A percentile compares a stretch with the other conserved stretches of the same genome.
These are phyloP conservation scores for Ancistrus triradiatus DNA, from an alignment of 2,113 vertebrate species.

Conservation along the genomic window DNA sequence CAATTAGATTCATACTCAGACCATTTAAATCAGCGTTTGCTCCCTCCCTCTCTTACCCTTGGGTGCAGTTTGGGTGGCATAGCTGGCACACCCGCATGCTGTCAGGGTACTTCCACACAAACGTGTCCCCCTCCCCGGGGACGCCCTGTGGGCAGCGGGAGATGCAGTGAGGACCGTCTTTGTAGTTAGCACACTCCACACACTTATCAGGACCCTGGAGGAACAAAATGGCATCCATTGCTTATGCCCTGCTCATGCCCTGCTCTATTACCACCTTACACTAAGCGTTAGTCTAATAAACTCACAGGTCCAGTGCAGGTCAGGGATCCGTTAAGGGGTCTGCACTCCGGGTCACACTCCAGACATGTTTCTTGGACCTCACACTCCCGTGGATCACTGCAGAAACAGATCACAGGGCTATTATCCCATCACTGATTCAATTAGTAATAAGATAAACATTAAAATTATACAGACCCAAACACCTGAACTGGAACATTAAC, in stretches of 20 bases:
- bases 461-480: too few species aligned
- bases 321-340: constrained; percentile 65
- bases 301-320: constrained; percentile 82
- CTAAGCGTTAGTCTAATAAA: constrained; percentile 12
- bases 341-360: constrained; percentile 79
- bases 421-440: neutral
- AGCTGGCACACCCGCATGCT: constrained; percentile 74
- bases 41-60: constrained; percentile 71
- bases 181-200: constrained; percentile 80
- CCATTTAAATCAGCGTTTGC: neutral
- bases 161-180: constrained; percentile 87
- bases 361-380: constrained; percentile 69
- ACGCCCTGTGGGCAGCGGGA: constrained; percentile 81
- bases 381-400: constrained; percentile 75
- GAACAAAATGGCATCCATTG: constrained; percentile 33
- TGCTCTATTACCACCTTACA: too few species aligned
- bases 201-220: constrained; percentile 81
- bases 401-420: constrained; percentile 35
- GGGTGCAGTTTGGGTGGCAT: constrained; percentile 89
- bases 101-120: constrained; percentile 88
- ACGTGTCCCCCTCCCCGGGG: constrained; percentile 76
- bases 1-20: neutral
- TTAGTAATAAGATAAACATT: too few species aligned
- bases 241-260: neutral
- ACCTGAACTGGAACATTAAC: too few species aligned